Percentiles rank a stretch among this genome's conserved stretches.
These are phyloP conservation scores for Stictocephala bisonia DNA, from an alignment of 2,888 invertebrate genomes.

Conservation along the genomic window DNA sequence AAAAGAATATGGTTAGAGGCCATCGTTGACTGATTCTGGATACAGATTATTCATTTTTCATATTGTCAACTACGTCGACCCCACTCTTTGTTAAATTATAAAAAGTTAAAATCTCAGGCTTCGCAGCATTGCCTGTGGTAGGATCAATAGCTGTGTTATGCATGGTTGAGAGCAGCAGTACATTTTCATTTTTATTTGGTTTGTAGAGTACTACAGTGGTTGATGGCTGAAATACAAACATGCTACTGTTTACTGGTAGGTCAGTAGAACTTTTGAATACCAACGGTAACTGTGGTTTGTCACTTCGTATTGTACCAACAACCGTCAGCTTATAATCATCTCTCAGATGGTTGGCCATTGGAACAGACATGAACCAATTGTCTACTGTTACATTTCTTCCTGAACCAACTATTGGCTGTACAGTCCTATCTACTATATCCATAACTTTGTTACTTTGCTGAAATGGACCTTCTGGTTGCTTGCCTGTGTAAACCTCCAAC, in stretches of 20 bases:
- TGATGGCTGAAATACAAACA: not conserved
- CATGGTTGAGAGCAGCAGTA: not conserved
- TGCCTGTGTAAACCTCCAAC: conserved; percentile 33
- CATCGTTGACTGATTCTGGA: not conserved
- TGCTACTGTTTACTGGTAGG: not conserved
- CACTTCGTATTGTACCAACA: too few relatives aligned
- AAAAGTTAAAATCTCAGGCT: not conserved
- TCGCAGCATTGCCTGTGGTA: not conserved
- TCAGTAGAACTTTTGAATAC: too few relatives aligned
- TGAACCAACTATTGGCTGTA: not conserved
- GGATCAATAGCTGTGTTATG: not conserved
- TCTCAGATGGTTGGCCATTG: not conserved
- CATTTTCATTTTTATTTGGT: conserved; percentile 10
- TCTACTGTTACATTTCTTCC: not conserved
- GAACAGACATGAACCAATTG: too few relatives aligned
- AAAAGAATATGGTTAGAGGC: not conserved
- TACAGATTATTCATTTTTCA: conserved; percentile 9
- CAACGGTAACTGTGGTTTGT: too few relatives aligned
- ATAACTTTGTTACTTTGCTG: not conserved
- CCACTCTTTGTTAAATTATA: conserved; percentile 8
- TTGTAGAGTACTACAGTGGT: not conserved
- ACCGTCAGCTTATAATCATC: not conserved
- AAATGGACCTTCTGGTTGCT: not conserved
- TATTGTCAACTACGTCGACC: not conserved
- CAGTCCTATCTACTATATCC: not conserved